Base-by-base conservation (phyloP, 2,797 vertebrate species). In the Urocyon cinereoargenteus region DNA sequence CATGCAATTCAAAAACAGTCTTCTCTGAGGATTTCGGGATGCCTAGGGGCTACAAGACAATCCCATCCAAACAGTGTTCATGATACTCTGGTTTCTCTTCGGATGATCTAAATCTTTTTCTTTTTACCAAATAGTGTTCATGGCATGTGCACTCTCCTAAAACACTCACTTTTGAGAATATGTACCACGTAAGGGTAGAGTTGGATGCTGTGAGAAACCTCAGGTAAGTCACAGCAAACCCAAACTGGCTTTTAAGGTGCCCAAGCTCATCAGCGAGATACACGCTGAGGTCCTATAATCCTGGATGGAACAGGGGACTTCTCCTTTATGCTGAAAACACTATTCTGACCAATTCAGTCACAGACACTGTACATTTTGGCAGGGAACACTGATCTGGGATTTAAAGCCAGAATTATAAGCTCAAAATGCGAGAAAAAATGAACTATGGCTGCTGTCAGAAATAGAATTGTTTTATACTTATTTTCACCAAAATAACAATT, bases 91-190 rank as follows among this genome's bases (percentile, higher is more conserved):
- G 8, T 77, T 51, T 77, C 73, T 77, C 73, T 51, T 49, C 8
- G 16, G 26, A 51, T 49, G 4, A 75, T 75, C 49, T 49, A 51
- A 75, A 31, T 77, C 26, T 51, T 77, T 31, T 77, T 45, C 45
- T 15, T 28, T 49, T 49, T 28, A 75, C 70, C 81, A 92, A 96
- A 61, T 21, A 78, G 90, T n/a, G 16, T 68, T 85, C 59, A 51
- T 92, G 84, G 84, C 36, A 82, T 73, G 61, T 94, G 36, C 28
- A 95, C 28, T 84, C 45, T 57, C 34, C 61, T 85, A 77, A 95
- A 96, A 95, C 66, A 86, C n/a, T 93, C n/a, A 5, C 59, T 97
- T 95, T 90, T 94, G 94, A 93, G 75, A 86, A 55, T 91, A 81
- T 83, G 15, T 79, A 92, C 73, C 86, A 81, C 96, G 28, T 40